Evolutionary conservation across 1,140 invertebrate species (phyloP), one percentile per base, ranked within the genome.

Genomic region (Bradysia coprophila): DNA sequence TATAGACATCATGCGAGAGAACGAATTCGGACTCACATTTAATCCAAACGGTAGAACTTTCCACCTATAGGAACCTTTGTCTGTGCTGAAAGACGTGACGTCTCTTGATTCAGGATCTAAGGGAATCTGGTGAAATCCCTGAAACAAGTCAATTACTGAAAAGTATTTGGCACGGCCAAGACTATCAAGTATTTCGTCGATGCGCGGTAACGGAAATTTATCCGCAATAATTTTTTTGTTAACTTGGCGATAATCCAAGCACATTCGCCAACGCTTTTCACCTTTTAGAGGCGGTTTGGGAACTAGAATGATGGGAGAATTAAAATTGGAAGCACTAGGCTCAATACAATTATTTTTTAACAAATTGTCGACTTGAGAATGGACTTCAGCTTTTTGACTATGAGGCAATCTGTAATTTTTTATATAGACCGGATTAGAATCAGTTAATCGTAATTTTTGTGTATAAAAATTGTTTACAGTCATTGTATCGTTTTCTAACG

Each of bases 41-140:
- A 47, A 23, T 4, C 46, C 46, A 42, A 45, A 47, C 6, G 46
- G 46, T 34, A 45, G 16, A n/a, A 40, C 18, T 41, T 31, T 45
- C n/a, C 36, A 45, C 16, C 45, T 40, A 36, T 33, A 44, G 18
- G 36, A 32, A 31, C 46, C 43, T 21, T 19, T 31, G 6, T 41
- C 21, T 34, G 38, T 41, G 13, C 20, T 23, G 20, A 62, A 61
- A 1, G 53, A 57, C 0, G 63, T 64, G 41, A 63, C 62, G 2
- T 50, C 37, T 15, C 38, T 50, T 41, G 49, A 46, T 0, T 40
- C 24, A 22, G 43, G 31, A 1, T 52, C 49, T 1, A 65, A 23
- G 3, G 45, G 39, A 18, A 67, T 47, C 43, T 70, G 63, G 49
- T 52, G 59, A 45, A 59, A 67, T 4, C 65, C 63, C 19, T 44